Base-by-base conservation (phyloP, 2,888 invertebrate genomes). In the Sylvicola cinctus region DNA sequence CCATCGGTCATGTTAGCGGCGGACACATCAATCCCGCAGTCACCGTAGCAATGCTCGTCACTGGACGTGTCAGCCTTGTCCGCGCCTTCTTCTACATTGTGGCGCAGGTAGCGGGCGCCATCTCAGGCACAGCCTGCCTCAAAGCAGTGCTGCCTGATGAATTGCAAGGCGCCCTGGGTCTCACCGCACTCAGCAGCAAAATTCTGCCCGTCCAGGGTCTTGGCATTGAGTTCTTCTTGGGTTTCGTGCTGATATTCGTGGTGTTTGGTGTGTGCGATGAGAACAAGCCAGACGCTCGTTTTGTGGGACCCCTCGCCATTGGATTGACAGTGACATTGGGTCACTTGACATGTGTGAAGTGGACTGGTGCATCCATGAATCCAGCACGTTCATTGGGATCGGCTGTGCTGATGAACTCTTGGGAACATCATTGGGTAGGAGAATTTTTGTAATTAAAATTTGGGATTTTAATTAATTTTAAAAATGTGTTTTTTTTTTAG, bases 11-110 rank as follows among this genome's bases (percentile, higher is more conserved):
- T 57, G 68, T 87, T 34, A 87, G 85, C 37, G 88, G 90, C 3
- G 85, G 83, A 8, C 90, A 90, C 57, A 65, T 91, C 39, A 93
- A 93, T 65, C 91, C 91, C 2, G 90, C 91, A 1, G 85, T 93
- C 29, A 90, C 90, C 4, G 54, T 67, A 13, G 85, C 79, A 2
- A 66, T 90, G 59, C 59, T 84, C 35, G 70, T 74, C 10, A 71
- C 77, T 7, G 83, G 88, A 7, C 75, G 79, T 47, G 74, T 85
- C 34, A 73, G 77, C 43, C 58, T 81, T 1, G 53, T 74, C 20
- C 71, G 84, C 42, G 79, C 74, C 1, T 31, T 81, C 2, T 62
- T 84, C 26, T 91, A 91, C 59, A 67, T 90, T 32, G 51, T 83
- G 33, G 77, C 73, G 2, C 90, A 90, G 55, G 77, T 81, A 49